Evolutionary conservation across 2,888 invertebrate genomes (phyloP).

Genomic region (Pseudococcus viburni): DNA sequence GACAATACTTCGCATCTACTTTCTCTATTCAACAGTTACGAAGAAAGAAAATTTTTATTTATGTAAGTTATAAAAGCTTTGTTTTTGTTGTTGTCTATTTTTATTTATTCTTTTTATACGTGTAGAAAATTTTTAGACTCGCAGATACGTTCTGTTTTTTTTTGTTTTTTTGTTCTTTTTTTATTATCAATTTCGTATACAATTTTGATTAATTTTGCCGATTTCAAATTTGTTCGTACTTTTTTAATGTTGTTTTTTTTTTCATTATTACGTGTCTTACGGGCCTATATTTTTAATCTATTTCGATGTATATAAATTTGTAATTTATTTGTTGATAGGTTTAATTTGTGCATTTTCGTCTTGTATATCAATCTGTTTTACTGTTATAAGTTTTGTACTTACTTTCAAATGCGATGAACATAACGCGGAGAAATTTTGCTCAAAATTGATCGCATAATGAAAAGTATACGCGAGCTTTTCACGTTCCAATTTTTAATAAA

Average conservation of each 20-base stretch:
- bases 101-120: slow-evolving; percentile 14
- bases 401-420: slow-evolving; percentile 6
- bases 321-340: slow-evolving; percentile 22
- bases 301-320: slow-evolving; percentile 4
- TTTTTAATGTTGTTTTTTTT: slow-evolving; percentile 8
- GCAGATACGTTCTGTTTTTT: neutral
- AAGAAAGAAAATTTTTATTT: neutral
- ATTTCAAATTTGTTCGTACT: slow-evolving; percentile 9
- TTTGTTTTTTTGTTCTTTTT: neutral
- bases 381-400: slow-evolving; percentile 7
- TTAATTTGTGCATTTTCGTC: neutral
- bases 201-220: slow-evolving; percentile 16
- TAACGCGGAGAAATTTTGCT: slow-evolving; percentile 22
- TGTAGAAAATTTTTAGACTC: slow-evolving; percentile 12
- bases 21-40: neutral
- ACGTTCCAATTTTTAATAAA: neutral
- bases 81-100: slow-evolving; percentile 31
- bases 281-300: slow-evolving; percentile 27
- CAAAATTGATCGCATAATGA: slow-evolving; percentile 20
- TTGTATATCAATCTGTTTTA: neutral
- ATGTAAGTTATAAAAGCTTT: slow-evolving; percentile 13
- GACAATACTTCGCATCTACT: slow-evolving; percentile 5
- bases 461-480: slow-evolving; percentile 31
- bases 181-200: neutral
- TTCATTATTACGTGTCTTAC: neutral